A percentile compares a stretch with the other conserved stretches of the same genome.
phyloP scores from a whole-genome alignment of 2,888 invertebrate species.

The Thecocarcelia acutangulata region DNA sequence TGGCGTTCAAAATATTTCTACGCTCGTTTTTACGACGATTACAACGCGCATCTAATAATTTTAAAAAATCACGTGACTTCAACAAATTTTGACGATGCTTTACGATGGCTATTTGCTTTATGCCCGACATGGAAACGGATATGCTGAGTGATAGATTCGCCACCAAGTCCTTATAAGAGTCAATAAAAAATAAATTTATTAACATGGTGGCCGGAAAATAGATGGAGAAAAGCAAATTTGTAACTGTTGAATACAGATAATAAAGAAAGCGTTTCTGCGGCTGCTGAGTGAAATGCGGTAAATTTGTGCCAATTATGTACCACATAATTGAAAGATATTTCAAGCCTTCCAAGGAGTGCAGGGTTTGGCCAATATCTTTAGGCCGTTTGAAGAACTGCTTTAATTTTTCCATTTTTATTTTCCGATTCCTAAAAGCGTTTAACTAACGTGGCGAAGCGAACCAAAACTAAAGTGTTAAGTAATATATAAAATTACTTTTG shows the following conservation, averaged over 20 bases:
- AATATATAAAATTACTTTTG: not conserved
- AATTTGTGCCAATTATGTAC: slow-evolving; percentile 69
- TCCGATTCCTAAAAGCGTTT: not conserved
- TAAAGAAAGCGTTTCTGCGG: slow-evolving; percentile 55
- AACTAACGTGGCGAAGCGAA: not conserved
- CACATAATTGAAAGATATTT: slow-evolving; percentile 69
- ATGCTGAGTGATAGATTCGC: slow-evolving; percentile 67
- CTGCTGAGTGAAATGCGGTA: slow-evolving; percentile 5
- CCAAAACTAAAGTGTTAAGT: not conserved
- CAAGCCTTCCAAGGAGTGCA: slow-evolving; percentile 69
- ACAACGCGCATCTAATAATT: slow-evolving; percentile 67
- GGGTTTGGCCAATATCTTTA: slow-evolving; percentile 25
- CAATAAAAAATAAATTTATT: slow-evolving; percentile 54
- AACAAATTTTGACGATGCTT: slow-evolving; percentile 42
- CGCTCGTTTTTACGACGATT: slow-evolving; percentile 57
- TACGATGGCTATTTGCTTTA: slow-evolving; percentile 65
- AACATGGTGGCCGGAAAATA: slow-evolving; percentile 58
- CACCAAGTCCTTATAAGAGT: slow-evolving; percentile 58
- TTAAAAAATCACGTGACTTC: slow-evolving; percentile 45
- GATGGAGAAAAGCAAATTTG: slow-evolving; percentile 48
- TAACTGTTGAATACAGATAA: slow-evolving; percentile 62
- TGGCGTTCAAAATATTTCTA: slow-evolving; percentile 52
- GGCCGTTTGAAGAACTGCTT: slow-evolving; percentile 26
- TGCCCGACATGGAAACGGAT: slow-evolving; percentile 57
- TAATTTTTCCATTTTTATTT: not conserved